phyloP scores from a whole-genome alignment of 2,888 invertebrate genomes.

The Unio delphinus region DNA sequence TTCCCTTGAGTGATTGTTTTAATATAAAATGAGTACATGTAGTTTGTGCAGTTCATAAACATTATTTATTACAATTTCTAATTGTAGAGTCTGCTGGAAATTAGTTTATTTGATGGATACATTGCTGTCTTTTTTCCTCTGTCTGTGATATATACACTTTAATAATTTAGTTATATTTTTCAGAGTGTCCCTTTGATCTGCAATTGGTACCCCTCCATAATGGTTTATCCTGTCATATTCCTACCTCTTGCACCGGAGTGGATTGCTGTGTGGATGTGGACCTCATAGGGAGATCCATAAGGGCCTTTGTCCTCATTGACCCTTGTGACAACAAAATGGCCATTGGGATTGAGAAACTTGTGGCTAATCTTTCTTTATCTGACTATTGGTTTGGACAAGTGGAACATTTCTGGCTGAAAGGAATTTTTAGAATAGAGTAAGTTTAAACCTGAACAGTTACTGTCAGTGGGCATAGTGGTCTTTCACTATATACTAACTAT shows the following conservation, averaged over 20 bases:
- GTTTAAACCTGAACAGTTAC: slow-evolving; percentile 1
- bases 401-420: slow-evolving; percentile 27
- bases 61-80: too few species aligned
- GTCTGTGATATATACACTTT: background rate
- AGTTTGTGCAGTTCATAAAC: too few species aligned
- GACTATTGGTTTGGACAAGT: slow-evolving; percentile 28
- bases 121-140: too few species aligned
- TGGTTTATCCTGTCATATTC: slow-evolving; percentile 26
- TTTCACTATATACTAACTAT: too few species aligned
- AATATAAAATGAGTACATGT: too few species aligned
- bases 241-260: slow-evolving; percentile 24
- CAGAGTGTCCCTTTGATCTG: slow-evolving; percentile 29
- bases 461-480: too few species aligned
- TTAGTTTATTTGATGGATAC: too few species aligned
- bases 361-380: slow-evolving; percentile 18
- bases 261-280: slow-evolving; percentile 25
- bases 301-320: slow-evolving; percentile 17
- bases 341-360: slow-evolving; percentile 28
- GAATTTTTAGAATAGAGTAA: slow-evolving; percentile 32
- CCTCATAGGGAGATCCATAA: slow-evolving; percentile 15
- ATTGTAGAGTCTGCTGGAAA: too few species aligned
- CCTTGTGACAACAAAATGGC: slow-evolving; percentile 24
- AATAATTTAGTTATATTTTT: slow-evolving; percentile 3
- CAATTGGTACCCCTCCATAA: slow-evolving; percentile 10
- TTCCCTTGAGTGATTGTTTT: too few species aligned